phyloP scores from a whole-genome alignment of 2,113 vertebrate species.

The Neoarius graeffei region DNA sequence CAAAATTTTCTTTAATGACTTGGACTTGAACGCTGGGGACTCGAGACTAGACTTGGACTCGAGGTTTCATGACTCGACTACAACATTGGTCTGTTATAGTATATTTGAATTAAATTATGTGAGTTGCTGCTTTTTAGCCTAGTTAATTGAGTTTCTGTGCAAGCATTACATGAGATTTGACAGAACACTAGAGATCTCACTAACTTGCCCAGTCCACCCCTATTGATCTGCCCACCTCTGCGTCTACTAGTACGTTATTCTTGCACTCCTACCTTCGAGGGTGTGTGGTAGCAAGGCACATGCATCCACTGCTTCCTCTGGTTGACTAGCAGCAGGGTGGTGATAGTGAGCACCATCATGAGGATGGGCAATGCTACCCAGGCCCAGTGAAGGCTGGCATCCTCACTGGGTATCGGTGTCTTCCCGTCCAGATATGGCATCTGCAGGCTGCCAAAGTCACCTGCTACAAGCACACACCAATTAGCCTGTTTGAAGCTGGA shows the following conservation, averaged over 20 bases:
- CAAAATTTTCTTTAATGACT: too few species aligned
- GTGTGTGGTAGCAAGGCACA: constrained; percentile 83
- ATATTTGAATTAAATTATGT: too few species aligned
- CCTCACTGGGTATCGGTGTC: constrained; percentile 62
- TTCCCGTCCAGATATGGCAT: constrained; percentile 76
- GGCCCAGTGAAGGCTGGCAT: constrained; percentile 73
- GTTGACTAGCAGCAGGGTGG: constrained; percentile 79
- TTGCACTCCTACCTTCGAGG: constrained; percentile 78
- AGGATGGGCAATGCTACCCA: constrained; percentile 79
- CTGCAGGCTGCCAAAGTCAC: constrained; percentile 78
- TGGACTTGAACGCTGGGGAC: too few species aligned
- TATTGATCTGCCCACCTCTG: too few species aligned
- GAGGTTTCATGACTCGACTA: too few species aligned
- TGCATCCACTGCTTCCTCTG: constrained; percentile 88
- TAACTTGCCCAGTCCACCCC: too few species aligned
- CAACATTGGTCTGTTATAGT: too few species aligned
- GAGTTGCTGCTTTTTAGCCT: too few species aligned
- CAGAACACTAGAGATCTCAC: too few species aligned
- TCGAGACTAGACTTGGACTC: too few species aligned
- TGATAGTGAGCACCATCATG: constrained; percentile 76
- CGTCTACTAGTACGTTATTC: background rate
- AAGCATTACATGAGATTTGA: too few species aligned
- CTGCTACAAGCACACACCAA: constrained; percentile 57
- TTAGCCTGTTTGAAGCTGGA: background rate
- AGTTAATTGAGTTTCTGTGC: too few species aligned